Percentiles rank a stretch among this genome's conserved stretches.
Evolutionary conservation across 2,888 invertebrate genomes (phyloP).

Genomic region (Beris chalybata): DNA sequence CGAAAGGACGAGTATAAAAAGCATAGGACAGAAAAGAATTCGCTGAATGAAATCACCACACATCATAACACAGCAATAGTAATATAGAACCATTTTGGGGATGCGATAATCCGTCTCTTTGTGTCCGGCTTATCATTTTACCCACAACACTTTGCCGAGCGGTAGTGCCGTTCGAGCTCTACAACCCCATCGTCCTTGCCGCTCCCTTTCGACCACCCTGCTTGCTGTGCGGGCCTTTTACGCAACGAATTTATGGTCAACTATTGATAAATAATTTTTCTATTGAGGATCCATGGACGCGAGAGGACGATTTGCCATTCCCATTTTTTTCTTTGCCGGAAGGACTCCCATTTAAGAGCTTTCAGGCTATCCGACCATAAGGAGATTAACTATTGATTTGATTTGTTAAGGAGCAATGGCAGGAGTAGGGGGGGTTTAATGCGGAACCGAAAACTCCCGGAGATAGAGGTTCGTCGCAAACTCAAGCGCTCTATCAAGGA

Average conservation of each 20-base stretch:
- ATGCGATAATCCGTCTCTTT: constrained; percentile 25
- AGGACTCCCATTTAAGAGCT: constrained; percentile 20
- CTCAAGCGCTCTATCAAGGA: neutral
- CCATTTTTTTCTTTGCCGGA: neutral
- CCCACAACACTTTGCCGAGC: constrained; percentile 1
- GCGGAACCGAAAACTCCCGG: constrained; percentile 9
- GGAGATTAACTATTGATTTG: constrained; percentile 32
- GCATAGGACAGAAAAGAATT: too few relatives aligned
- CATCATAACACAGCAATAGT: too few relatives aligned
- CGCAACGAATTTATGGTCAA: constrained; percentile 34
- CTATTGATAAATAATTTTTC: constrained; percentile 38
- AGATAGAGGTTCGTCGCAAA: too few relatives aligned
- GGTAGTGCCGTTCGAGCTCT: neutral
- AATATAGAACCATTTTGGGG: too few relatives aligned
- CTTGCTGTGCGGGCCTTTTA: constrained; percentile 14
- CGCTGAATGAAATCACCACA: too few relatives aligned
- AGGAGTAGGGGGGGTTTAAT: neutral
- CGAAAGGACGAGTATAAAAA: too few relatives aligned
- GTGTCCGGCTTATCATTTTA: constrained; percentile 15
- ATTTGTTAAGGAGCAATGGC: constrained; percentile 28
- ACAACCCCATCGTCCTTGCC: neutral
- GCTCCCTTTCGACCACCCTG: neutral
- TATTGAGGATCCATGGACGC: neutral
- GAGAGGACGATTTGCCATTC: neutral
- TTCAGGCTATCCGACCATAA: constrained; percentile 28